These are phyloP conservation scores for Castor canadensis DNA, from an alignment of 2,113 vertebrate species.

Conservation along the genomic window DNA sequence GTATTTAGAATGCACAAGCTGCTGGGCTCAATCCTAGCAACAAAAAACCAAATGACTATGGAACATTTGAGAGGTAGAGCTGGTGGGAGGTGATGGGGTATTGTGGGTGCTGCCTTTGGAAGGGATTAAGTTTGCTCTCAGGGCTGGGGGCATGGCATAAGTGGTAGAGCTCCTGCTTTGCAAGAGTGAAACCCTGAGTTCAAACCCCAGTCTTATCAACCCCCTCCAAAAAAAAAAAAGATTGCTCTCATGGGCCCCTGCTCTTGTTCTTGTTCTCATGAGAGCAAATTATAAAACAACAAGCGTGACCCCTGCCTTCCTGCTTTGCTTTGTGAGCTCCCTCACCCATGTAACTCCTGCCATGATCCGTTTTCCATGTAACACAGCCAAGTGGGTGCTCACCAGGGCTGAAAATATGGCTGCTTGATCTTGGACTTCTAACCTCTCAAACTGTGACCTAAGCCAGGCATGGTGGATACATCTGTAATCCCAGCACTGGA, in stretches of 20 bases:
- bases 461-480: no score
- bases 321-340: neutral
- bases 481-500: no score
- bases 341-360: neutral
- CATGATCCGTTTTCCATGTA: neutral
- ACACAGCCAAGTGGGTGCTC: neutral
- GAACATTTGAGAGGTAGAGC: neutral
- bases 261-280: neutral
- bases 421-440: neutral
- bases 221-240: no score
- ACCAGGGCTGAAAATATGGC: neutral
- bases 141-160: no score
- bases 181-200: no score
- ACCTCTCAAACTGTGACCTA: no score
- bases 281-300: neutral
- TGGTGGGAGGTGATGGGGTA: neutral
- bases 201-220: no score
- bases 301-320: neutral
- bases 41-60: neutral
- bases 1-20: neutral
- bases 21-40: neutral
- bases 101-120: neutral
- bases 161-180: no score
- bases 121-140: neutral
- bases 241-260: no score